Evolutionary conservation across 2,113 vertebrate genomes (phyloP).

Genomic region (Cryptotis parvus): DNA sequence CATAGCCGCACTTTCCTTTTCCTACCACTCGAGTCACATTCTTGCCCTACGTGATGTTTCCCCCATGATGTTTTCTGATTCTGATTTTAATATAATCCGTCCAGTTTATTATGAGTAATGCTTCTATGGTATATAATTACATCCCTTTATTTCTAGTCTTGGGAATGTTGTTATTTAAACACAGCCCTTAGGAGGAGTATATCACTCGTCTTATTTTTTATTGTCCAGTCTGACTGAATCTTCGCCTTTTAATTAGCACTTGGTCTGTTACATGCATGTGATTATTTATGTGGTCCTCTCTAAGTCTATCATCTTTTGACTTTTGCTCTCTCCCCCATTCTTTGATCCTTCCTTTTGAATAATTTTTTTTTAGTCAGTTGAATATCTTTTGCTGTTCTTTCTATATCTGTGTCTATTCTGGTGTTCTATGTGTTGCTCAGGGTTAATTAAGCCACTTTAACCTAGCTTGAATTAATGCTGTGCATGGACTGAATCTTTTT

Average conservation of each 20-base stretch:
- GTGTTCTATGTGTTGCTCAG: background rate
- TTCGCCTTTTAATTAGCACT: conserved; percentile 33
- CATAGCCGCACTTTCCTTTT: background rate
- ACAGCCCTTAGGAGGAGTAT: background rate
- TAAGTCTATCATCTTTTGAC: background rate
- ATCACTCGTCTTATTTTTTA: background rate
- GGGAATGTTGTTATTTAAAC: background rate
- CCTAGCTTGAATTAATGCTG: background rate
- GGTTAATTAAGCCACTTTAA: background rate
- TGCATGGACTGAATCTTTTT: background rate
- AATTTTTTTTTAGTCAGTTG: conserved; percentile 1
- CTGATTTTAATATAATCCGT: conserved; percentile 17
- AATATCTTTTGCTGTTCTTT: background rate
- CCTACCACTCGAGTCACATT: too few relatives aligned
- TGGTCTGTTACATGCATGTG: background rate
- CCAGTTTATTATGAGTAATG: background rate
- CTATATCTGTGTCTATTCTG: background rate
- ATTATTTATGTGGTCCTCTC: background rate
- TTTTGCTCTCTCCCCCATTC: background rate
- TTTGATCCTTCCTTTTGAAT: background rate
- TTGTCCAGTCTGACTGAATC: background rate
- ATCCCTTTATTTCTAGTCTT: background rate
- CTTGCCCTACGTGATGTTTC: background rate
- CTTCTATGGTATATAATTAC: background rate
- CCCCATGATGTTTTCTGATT: background rate